These are phyloP conservation scores for Crossocerus cetratus DNA, from an alignment of 2,888 invertebrate genomes.

Conservation along the genomic window DNA sequence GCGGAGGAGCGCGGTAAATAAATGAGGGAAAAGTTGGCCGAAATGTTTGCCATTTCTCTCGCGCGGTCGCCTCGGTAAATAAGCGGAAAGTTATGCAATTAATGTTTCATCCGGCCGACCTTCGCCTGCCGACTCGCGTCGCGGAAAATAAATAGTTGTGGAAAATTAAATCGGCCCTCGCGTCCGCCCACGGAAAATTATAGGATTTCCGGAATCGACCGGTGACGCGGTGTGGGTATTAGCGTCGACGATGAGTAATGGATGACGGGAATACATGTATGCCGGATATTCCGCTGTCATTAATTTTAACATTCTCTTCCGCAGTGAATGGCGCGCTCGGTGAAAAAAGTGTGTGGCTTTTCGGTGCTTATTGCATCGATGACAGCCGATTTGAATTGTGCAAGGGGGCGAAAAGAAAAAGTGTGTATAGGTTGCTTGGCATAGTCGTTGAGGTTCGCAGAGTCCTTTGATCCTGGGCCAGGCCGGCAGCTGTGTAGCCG, in stretches of 20 bases:
- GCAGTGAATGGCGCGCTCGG: constrained; percentile 36
- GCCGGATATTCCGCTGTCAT: constrained; percentile 20
- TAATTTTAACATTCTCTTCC: not conserved
- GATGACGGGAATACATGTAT: constrained; percentile 24
- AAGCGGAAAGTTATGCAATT: no score
- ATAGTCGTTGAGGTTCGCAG: constrained; percentile 18
- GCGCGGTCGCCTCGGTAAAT: no score
- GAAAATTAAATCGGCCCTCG: no score
- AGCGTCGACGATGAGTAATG: constrained; percentile 21
- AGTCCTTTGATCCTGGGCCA: constrained; percentile 24
- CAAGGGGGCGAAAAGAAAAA: constrained; percentile 4
- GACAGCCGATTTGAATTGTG: constrained; percentile 27
- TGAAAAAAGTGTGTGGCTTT: constrained; percentile 8
- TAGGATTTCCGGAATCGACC: no score
- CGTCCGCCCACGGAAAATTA: no score
- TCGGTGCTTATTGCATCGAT: not conserved
- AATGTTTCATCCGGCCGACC: no score
- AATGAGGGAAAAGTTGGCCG: not conserved
- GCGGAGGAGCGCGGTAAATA: not conserved
- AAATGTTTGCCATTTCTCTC: not conserved
- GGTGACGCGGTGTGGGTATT: no score
- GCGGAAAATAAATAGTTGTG: no score
- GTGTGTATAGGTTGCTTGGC: not conserved
- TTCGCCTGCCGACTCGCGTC: no score
- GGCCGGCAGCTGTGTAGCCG: not conserved